These are phyloP conservation scores for Chrysolina haemoptera DNA, from an alignment of 2,888 invertebrate species.

Conservation along the genomic window DNA sequence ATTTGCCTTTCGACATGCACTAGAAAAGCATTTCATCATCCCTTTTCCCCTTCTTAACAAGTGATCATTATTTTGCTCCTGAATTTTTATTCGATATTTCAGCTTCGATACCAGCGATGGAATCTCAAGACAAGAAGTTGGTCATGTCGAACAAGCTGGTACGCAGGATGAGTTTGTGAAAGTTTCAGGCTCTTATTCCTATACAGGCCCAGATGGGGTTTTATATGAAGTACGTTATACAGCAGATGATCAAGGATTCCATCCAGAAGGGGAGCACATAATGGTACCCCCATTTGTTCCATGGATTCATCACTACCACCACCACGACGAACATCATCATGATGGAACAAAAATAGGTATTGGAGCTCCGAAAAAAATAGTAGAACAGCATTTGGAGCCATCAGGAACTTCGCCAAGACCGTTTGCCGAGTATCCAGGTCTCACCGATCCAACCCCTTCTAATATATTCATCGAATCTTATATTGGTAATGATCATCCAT, in stretches of 20 bases:
- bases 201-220: constrained; percentile 69
- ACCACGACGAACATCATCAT: constrained; percentile 20
- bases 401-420: constrained; percentile 31
- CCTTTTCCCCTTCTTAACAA: background rate
- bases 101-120: constrained; percentile 62
- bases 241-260: constrained; percentile 69
- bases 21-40: constrained; percentile 11
- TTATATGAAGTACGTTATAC: constrained; percentile 68
- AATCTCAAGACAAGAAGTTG: constrained; percentile 58
- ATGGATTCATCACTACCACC: constrained; percentile 51
- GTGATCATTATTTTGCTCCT: too few species aligned
- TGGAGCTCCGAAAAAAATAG: background rate
- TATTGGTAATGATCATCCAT: background rate
- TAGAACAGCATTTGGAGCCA: background rate
- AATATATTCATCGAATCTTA: background rate
- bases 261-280: constrained; percentile 58
- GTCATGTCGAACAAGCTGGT: constrained; percentile 51
- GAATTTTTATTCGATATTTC: constrained; percentile 20
- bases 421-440: constrained; percentile 16
- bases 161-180: constrained; percentile 57
- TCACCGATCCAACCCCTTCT: background rate
- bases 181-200: constrained; percentile 69
- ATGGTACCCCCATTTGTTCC: constrained; percentile 60
- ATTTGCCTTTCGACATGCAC: too few species aligned
- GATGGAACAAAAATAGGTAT: background rate